Evolutionary conservation across 2,113 vertebrate species (phyloP).

Genomic region (Smithornis capensis): DNA sequence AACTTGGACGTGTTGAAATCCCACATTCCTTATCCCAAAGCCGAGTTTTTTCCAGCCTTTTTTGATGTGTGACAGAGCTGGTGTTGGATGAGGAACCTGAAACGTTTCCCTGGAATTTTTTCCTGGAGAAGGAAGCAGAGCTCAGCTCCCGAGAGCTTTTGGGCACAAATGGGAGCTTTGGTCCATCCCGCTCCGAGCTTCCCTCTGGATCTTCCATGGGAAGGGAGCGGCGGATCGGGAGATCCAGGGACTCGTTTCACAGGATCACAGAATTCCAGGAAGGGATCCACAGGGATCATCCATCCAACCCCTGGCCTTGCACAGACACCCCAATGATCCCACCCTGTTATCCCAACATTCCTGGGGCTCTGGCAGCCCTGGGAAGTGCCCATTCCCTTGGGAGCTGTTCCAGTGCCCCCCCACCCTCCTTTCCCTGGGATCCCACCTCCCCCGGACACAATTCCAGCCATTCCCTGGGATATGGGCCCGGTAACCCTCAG

Average conservation of each 20-base stretch:
- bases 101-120: background rate
- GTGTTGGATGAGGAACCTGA: background rate
- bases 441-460: background rate
- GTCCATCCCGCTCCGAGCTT: background rate
- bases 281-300: background rate
- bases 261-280: no score
- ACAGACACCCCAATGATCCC: background rate
- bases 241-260: background rate
- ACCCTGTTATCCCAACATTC: background rate
- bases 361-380: background rate
- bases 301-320: background rate
- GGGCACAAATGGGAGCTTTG: background rate
- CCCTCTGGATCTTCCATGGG: background rate
- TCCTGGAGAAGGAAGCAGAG: background rate
- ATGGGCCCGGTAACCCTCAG: no score
- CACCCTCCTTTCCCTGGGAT: background rate
- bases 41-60: background rate
- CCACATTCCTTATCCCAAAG: background rate
- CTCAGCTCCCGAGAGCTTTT: no score
- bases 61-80: background rate
- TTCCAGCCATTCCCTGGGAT: background rate
- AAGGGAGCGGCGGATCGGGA: background rate
- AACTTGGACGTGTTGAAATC: slow-evolving; percentile 17
- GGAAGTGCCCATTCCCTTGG: background rate
- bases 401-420: background rate